Base-by-base conservation (phyloP, 2,797 vertebrate genomes). In the Schizopygopsis malacanthus region DNA sequence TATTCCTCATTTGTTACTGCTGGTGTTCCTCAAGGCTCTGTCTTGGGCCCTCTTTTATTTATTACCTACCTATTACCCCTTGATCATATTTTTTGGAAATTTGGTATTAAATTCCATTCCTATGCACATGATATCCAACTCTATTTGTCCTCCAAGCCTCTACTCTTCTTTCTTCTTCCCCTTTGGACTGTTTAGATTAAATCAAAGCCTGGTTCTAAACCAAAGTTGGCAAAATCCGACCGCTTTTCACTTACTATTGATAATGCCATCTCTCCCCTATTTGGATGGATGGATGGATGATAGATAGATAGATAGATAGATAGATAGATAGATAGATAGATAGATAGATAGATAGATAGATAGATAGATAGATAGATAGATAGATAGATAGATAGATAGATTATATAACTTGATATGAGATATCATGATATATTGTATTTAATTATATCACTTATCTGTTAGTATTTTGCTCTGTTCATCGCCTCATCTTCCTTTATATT, bases 401-500 rank as follows among this genome's bases (percentile, higher is more conserved):
- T 33, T 18, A 18, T 20, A 20, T 54, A 54, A 18, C 52, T 18
- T 54, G 16, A 54, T 7, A 54, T 20, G 52, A 54, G 52, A 54
- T 52, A 16, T 52, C 50, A 18, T 8, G 52, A 54, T 54, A 20
- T 71, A 13, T 43, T 45, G 11, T n/a, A 13, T 15, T 71, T 45
- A 71, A 6, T n/a, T 25, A 47, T 25, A 37, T 37, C 15, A 15
- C 18, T 73, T 4, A 33, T 8, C 4, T 52, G 9, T 37, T 12
- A 16, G 2, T 50, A 39, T 43, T 78, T 79, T 25, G 7, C 13
- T 61, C 39, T 79, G 76, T 28, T 43, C 86, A 90, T 82, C 82
- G 91, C 83, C 90, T 94, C 90, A 92, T 92, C 91, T 82, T 89
- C 86, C 33, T 39, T 43, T 65, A 28, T 41, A 25, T 59, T 72